Evolutionary conservation across 2,888 invertebrate species (phyloP), one percentile per base, ranked within the genome.

Genomic region (Lasioglossum villosulum): DNA sequence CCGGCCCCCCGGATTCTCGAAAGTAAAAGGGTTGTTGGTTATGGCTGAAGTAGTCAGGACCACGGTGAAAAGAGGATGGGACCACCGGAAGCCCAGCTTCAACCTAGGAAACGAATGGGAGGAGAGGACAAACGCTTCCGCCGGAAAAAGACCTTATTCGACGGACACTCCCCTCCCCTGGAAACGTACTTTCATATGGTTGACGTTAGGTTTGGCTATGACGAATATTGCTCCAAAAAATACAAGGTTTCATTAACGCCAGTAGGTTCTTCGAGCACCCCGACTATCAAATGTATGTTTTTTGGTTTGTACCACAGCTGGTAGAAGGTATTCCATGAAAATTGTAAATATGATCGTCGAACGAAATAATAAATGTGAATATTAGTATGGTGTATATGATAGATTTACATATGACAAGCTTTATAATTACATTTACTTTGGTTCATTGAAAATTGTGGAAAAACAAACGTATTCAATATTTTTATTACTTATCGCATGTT

Each of bases 21-120:
- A 88, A 89, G 90, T 88, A 89, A 89, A 90, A 86, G 90, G 86
- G 82, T 88, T 87, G 84, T 87, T 88, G 82, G 86, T 82, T 84
- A 87, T 80, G 85, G 77, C 86, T 80, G 75, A 82, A 76, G 84
- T 73, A 66, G 79, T 72, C 68, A 37, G 80, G 73, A 48, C 56
- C 2, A 45, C 27, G 63, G 70, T 34, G 75, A 23, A 73, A 68
- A 52, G 70, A 66, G 72, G 71, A n/a, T 8, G 52, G 52, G 10
- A 10, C 23, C 52, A 52, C 23, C 30, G 75, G 59, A 63, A 42
- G 23, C 72, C 48, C 63, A n/a, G 77, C 71, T 34, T 52, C 56
- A 27, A 42, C 75, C 84, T 8, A 56, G 52, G 80, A 84, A 76
- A 75, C 66, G 79, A 63, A 45, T 34, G 23, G 59, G 80, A 34